A percentile compares a stretch with the other conserved stretches of the same genome.
These are phyloP conservation scores for Leptura quadrifasciata DNA, from an alignment of 2,888 invertebrate genomes.

Conservation along the genomic window DNA sequence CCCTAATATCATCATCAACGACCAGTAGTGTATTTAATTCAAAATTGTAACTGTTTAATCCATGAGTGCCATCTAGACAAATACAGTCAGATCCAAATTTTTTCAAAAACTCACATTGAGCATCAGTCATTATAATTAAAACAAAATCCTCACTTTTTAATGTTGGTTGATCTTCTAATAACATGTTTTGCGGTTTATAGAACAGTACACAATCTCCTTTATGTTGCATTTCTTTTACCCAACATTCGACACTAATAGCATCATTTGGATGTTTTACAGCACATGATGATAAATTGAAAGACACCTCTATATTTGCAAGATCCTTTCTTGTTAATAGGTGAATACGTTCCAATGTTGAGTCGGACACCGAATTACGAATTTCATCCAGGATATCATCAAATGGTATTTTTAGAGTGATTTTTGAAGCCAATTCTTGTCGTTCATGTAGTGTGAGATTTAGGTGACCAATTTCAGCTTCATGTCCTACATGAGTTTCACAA, in stretches of 20 bases:
- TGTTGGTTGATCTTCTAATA: too few relatives aligned
- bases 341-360: slow-evolving; percentile 41
- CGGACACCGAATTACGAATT: slow-evolving; percentile 39
- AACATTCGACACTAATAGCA: not conserved
- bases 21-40: too few relatives aligned
- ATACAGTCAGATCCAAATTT: too few relatives aligned
- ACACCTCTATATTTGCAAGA: slow-evolving; percentile 50
- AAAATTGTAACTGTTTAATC: too few relatives aligned
- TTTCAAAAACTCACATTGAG: too few relatives aligned
- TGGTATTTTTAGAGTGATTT: slow-evolving; percentile 46
- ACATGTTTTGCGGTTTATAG: too few relatives aligned
- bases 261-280: slow-evolving; percentile 6
- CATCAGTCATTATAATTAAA: too few relatives aligned
- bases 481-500: slow-evolving; percentile 31
- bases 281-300: slow-evolving; percentile 40
- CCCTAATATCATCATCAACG: too few relatives aligned
- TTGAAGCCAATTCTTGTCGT: slow-evolving; percentile 37
- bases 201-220: too few relatives aligned
- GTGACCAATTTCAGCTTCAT: slow-evolving; percentile 39
- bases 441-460: slow-evolving; percentile 35
- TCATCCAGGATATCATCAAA: slow-evolving; percentile 47
- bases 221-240: too few relatives aligned
- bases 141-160: too few relatives aligned
- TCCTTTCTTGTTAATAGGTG: slow-evolving; percentile 51
- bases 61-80: too few relatives aligned